phyloP scores from a whole-genome alignment of 2,888 invertebrate species.

The Monochamus alternatus region DNA sequence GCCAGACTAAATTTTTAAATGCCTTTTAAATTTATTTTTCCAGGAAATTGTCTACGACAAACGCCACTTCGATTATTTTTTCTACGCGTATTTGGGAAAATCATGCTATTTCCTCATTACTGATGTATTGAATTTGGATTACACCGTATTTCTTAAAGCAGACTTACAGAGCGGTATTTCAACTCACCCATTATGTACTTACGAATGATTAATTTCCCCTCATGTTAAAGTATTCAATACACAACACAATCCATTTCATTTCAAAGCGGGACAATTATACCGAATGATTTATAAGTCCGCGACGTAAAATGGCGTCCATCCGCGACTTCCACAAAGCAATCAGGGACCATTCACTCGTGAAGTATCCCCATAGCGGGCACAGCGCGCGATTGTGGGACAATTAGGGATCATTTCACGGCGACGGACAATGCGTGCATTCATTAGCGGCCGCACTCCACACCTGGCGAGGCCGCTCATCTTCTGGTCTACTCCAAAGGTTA shows the following conservation, averaged over 20 bases:
- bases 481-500: background rate
- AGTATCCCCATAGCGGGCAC: conserved; percentile 65
- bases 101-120: no score
- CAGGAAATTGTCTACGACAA: no score
- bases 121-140: no score
- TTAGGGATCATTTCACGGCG: conserved; percentile 70
- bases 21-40: no score
- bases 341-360: conserved; percentile 67
- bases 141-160: no score
- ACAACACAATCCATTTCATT: background rate
- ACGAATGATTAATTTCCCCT: no score
- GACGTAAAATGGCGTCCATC: conserved; percentile 7
- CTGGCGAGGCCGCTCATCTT: conserved; percentile 48
- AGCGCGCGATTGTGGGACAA: conserved; percentile 69
- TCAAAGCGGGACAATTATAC: conserved; percentile 17
- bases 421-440: conserved; percentile 69
- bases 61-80: no score
- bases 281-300: conserved; percentile 26
- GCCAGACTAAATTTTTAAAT: no score
- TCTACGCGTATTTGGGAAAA: no score
- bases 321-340: conserved; percentile 62
- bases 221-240: no score
- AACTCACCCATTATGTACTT: no score
- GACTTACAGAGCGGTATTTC: no score
- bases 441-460: conserved; percentile 63